Evolutionary conservation across 2,888 invertebrate genomes (phyloP), one percentile per base, ranked within the genome.

Genomic region (Blera fallax): DNA sequence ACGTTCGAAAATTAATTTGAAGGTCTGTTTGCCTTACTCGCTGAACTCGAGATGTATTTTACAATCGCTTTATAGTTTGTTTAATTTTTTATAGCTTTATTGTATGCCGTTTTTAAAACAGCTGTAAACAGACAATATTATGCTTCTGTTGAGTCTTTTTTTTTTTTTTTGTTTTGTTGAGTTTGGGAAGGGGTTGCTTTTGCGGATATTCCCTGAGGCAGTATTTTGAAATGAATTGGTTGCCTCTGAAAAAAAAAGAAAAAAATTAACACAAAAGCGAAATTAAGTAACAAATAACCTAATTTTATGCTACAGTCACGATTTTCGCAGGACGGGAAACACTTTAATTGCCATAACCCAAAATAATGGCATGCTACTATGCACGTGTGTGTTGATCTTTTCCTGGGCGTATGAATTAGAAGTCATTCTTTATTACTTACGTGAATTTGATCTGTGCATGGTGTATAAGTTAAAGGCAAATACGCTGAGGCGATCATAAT

Each of bases 241-340:
- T 60, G 43, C 43, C 10, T 5, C 16, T 62, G 40, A 62, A 16
- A 43, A 40, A 16, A 16, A 27, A 43, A 60, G n/a, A 58, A 34
- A n/a, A 6, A 3, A 21, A n/a, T 40, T 27, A 43, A 43, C 40
- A 43, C 10, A 14, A 14, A 27, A 27, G 27, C 11, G 5, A 52
- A 52, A n/a, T 27, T 52, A 27, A 27, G n/a, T 45, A 45, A 45
- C 2, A n/a, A 40, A 40, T 27, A 60, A 40, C 40, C 60, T 16
- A 60, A 24, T 60, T 60, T 60, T 27, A 60, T 60, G 27, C 14
- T 27, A 16, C 14, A 60, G 60, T 60, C 60, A 60, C 60, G 60
- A 60, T 60, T 43, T 60, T 40, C 3, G 40, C 40, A 43, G 11
- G 50, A 7, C 24, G 50, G 24, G 5, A 40, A 16, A 24, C 11